phyloP scores from a whole-genome alignment of 64 coral and sea anemone species.

The Trachythela sp. region DNA sequence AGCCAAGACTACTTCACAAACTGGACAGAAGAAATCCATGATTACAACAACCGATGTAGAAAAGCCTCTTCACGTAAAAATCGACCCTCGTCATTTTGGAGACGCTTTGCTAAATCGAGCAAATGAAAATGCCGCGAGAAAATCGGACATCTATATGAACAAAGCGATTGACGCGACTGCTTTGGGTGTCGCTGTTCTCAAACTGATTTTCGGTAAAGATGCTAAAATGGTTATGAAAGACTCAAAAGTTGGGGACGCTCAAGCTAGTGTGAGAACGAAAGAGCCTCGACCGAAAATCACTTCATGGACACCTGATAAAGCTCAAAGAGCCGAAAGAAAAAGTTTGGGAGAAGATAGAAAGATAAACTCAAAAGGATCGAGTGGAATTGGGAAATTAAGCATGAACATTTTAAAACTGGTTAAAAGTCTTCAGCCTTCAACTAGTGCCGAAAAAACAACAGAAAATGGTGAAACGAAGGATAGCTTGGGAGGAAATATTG shows the following conservation, averaged over 20 bases:
- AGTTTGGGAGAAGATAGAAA: background rate
- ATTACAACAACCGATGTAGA: background rate
- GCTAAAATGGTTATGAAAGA: conserved; percentile 19
- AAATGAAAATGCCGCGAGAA: background rate
- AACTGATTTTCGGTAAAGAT: conserved; percentile 20
- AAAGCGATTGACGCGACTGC: conserved; percentile 8
- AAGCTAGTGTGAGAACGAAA: background rate
- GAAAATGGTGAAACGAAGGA: background rate
- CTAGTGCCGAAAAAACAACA: background rate
- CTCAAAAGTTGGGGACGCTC: background rate
- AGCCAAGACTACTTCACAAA: background rate
- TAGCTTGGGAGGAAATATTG: background rate
- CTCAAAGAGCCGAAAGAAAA: background rate
- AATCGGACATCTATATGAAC: conserved; percentile 16
- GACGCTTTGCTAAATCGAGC: background rate
- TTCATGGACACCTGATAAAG: background rate
- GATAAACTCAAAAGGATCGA: background rate
- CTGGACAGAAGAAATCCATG: background rate
- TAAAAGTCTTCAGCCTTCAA: background rate
- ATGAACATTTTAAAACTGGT: background rate
- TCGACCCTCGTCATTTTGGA: background rate
- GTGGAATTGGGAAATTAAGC: background rate
- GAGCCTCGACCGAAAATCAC: background rate
- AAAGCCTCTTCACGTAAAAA: background rate
- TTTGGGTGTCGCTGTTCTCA: background rate